Evolutionary conservation across 2,113 vertebrate species (phyloP), one percentile per base, ranked within the genome.

Genomic region (Lepisosteus oculatus): DNA sequence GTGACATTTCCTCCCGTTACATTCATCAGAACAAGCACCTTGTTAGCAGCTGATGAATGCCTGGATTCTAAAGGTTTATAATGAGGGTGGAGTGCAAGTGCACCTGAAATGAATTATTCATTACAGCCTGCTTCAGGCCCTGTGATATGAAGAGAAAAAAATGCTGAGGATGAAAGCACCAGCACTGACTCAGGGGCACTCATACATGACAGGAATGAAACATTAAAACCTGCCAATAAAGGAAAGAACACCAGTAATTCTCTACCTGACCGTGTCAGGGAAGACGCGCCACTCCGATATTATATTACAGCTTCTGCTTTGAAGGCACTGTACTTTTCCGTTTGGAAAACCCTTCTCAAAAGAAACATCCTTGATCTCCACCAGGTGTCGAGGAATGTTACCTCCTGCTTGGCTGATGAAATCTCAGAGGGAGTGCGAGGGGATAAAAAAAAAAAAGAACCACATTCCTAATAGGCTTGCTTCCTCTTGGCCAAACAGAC

Each of bases 1-100:
- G 15, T 43, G 43, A 42, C 14, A 4, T 45, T 67, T 44, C 74
- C 79, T 85, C 84, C 85, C 47, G 47, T 5, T 51, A 51, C 47
- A 88, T 85, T 88, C 79, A 84, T 86, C 82, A 86, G 82, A 80
- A 84, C 83, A 70, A 75, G 74, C 74, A 80, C 80, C 80, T 82
- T 73, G 71, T 74, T 8, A 76, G 81, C 75, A 80, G 78, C 83
- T 77, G 83, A 82, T 70, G 78, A 85, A 84, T 78, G 79, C 81
- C 83, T 82, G 75, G 72, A 79, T 84, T 80, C 73, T 81, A 80
- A 77, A 74, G 81, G 79, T 81, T 80, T 80, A 80, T 83, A 82
- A 88, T 82, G 82, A 87, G 79, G 83, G 84, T 78, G 80, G 83
- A 75, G 81, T 81, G 78, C 76, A 66, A 74, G 79, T 83, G 82